phyloP scores from a whole-genome alignment of 2,113 vertebrate genomes.

The Petroica traversi region DNA sequence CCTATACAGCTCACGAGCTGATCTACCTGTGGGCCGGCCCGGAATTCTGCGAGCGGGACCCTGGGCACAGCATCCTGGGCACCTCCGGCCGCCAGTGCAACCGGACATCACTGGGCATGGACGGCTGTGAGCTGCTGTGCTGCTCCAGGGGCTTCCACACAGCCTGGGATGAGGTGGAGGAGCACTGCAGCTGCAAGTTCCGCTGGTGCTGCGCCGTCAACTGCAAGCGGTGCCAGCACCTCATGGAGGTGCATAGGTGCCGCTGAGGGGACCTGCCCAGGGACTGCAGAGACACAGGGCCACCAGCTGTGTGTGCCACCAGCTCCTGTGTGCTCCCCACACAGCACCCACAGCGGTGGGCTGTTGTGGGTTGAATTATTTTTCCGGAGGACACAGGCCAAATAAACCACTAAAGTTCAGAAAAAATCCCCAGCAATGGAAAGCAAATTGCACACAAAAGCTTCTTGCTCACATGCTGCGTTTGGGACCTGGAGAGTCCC shows the following conservation, averaged over 20 bases:
- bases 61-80: constrained; percentile 65
- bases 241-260: constrained; percentile 77
- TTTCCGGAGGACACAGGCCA: background rate
- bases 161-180: constrained; percentile 68
- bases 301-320: background rate
- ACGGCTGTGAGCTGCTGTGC: constrained; percentile 78
- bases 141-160: constrained; percentile 74
- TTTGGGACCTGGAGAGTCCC: background rate
- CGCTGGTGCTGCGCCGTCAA: constrained; percentile 79
- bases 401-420: background rate
- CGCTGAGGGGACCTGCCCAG: background rate
- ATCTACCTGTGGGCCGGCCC: constrained; percentile 75
- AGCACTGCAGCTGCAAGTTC: constrained; percentile 79
- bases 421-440: background rate
- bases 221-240: constrained; percentile 77
- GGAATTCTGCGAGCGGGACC: constrained; percentile 74
- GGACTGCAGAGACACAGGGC: background rate
- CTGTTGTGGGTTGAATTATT: background rate
- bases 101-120: constrained; percentile 63
- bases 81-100: constrained; percentile 74
- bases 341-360: background rate
- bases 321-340: background rate
- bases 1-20: constrained; percentile 72
- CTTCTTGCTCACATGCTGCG: background rate
- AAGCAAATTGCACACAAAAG: background rate